Percentiles rank a stretch among this genome's conserved stretches.
Conservation (phyloP, 2,113 vertebrate genomes). For the Trogon surrucura region DNA sequence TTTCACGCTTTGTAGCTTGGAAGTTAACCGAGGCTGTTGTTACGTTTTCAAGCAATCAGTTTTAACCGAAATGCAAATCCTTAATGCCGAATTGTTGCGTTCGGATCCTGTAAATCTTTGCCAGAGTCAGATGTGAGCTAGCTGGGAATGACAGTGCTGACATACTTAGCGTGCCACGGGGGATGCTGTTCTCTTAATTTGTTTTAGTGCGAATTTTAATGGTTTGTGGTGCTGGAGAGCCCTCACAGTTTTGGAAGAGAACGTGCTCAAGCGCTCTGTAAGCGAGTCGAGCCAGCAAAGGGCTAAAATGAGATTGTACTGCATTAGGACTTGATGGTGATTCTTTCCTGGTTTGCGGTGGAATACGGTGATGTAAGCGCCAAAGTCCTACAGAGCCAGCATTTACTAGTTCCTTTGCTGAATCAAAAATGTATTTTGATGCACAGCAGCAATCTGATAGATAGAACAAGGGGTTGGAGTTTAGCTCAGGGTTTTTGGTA, state of each 20-base stretch:
- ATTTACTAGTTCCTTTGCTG: neutral
- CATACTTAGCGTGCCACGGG: neutral
- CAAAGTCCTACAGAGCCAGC: neutral
- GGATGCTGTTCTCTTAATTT: neutral
- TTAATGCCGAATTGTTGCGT: neutral
- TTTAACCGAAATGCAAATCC: neutral
- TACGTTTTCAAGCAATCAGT: neutral
- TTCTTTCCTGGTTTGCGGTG: neutral
- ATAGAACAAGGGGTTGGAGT: neutral
- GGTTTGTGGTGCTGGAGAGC: neutral
- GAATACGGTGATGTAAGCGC: neutral
- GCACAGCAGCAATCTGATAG: neutral
- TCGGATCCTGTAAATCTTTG: neutral
- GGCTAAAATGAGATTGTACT: neutral
- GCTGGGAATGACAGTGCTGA: neutral
- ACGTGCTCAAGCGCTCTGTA: fast-evolving
- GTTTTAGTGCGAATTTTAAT: neutral
- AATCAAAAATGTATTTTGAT: neutral
- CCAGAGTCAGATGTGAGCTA: neutral
- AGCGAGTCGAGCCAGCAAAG: neutral
- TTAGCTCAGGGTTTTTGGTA: neutral
- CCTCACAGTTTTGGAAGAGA: neutral
- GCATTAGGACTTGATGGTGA: neutral
- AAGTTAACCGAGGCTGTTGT: neutral
- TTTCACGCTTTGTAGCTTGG: neutral